phyloP scores from a whole-genome alignment of 1,140 invertebrate species.

The Listronotus oregonensis region DNA sequence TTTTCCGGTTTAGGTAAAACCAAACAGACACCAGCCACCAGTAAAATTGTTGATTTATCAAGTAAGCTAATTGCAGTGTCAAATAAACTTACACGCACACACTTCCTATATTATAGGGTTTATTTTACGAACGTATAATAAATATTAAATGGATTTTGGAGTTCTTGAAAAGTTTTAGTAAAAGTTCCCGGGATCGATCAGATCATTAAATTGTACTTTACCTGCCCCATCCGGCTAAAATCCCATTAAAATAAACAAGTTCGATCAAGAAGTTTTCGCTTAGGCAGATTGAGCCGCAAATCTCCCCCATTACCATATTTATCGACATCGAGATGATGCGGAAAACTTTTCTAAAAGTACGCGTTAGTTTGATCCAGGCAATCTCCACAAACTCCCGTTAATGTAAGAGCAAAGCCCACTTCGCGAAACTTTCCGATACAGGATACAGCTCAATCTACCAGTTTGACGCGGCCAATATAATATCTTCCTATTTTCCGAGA shows the following conservation, averaged over 20 bases:
- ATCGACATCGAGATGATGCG: slow-evolving; percentile 42
- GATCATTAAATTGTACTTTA: slow-evolving; percentile 7
- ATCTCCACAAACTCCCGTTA: slow-evolving; percentile 46
- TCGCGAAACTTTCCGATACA: slow-evolving; percentile 44
- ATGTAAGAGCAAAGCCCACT: slow-evolving; percentile 42
- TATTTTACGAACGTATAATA: too few species aligned
- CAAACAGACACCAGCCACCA: too few species aligned
- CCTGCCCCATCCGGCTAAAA: slow-evolving; percentile 16
- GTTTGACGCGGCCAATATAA: slow-evolving; percentile 44
- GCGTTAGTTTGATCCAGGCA: slow-evolving; percentile 41
- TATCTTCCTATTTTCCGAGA: slow-evolving; percentile 22
- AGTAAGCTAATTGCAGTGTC: too few species aligned
- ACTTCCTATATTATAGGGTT: too few species aligned
- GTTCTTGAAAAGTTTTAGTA: too few species aligned
- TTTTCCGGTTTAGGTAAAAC: too few species aligned
- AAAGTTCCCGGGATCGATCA: too few species aligned
- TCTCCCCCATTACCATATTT: slow-evolving; percentile 47
- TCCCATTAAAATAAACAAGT: slow-evolving; percentile 35
- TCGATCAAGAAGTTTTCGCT: slow-evolving; percentile 15
- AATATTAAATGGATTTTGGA: too few species aligned
- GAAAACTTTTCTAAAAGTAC: slow-evolving; percentile 39
- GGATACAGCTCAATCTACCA: slow-evolving; percentile 45
- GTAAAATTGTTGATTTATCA: too few species aligned
- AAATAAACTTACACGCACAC: too few species aligned
- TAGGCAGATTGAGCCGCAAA: slow-evolving; percentile 25